Evolutionary conservation across 2,888 invertebrate species (phyloP).

Genomic region (Caradrina kadenii): DNA sequence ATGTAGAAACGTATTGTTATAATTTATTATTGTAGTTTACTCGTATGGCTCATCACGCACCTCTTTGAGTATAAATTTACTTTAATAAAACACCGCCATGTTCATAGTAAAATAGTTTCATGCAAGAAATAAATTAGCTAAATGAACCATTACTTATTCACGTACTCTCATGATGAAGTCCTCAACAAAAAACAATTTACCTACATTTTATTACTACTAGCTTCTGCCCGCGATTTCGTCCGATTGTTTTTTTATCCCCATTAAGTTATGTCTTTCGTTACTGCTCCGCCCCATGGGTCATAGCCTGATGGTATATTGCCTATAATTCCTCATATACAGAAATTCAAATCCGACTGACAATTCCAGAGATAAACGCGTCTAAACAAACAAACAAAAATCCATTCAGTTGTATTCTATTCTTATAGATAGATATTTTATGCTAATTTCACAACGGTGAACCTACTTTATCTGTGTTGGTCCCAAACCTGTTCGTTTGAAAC

Average conservation of each 20-base stretch:
- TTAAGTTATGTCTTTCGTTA: no score
- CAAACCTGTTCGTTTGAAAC: constrained; percentile 51
- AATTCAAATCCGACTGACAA: no score
- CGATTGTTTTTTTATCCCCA: no score
- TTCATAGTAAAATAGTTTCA: background rate
- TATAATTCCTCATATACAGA: no score
- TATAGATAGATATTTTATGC: constrained; percentile 15
- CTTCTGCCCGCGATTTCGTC: no score
- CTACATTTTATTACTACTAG: background rate
- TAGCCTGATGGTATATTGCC: no score
- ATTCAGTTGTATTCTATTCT: no score
- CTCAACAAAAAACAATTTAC: constrained; percentile 18
- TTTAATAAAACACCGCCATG: background rate
- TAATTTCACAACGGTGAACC: constrained; percentile 33
- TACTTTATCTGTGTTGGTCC: constrained; percentile 33
- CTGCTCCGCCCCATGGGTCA: no score
- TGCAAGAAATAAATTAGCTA: background rate
- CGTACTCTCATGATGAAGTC: constrained; percentile 11
- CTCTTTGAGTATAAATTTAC: background rate
- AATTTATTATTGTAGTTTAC: background rate
- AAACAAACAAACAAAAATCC: no score
- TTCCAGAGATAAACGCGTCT: no score
- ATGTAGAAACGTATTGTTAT: background rate
- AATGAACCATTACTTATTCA: background rate
- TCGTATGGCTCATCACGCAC: background rate